These are phyloP conservation scores for Daktulosphaira vitifoliae DNA, from an alignment of 1,140 invertebrate species.

Conservation along the genomic window DNA sequence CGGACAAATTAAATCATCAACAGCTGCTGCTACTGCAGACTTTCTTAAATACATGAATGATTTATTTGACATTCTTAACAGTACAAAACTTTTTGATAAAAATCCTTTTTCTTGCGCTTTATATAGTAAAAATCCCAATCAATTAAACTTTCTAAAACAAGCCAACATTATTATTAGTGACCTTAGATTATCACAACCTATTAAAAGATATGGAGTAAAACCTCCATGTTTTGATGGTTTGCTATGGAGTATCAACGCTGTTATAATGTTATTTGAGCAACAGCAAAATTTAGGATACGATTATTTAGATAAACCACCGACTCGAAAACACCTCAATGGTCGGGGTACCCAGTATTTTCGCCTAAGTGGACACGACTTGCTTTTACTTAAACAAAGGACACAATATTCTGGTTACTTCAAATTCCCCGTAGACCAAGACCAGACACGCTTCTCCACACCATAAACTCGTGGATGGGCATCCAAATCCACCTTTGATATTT, in stretches of 20 bases:
- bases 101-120: constrained; percentile 3
- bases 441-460: no score
- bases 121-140: neutral
- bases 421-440: no score
- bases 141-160: no score
- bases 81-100: neutral
- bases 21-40: neutral
- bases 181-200: neutral
- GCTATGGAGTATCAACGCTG: neutral
- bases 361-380: no score
- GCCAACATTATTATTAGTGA: no score
- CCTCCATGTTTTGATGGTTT: neutral
- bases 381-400: no score
- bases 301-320: no score
- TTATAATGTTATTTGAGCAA: neutral
- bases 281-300: neutral
- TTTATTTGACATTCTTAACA: neutral
- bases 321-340: no score
- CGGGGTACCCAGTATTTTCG: no score
- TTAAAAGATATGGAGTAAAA: neutral
- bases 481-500: no score
- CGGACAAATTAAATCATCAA: constrained; percentile 6
- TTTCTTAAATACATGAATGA: constrained; percentile 4
- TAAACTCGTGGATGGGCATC: no score
- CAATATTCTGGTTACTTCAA: no score